phyloP scores from a whole-genome alignment of 2,113 vertebrate genomes.

The Phyllostomus hastatus region DNA sequence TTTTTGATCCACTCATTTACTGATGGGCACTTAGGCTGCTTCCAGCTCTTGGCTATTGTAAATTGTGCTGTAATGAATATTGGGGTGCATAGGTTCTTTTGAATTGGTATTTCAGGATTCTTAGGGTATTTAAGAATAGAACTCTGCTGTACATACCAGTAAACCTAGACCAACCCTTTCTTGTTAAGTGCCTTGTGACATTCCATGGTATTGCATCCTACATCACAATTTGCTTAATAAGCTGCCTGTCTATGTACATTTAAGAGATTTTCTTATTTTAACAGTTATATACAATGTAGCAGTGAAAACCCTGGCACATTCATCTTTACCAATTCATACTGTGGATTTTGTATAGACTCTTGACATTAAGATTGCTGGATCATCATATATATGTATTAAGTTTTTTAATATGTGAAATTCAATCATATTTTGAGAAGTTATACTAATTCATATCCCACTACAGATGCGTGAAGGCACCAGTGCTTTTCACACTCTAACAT shows the following conservation, averaged over 20 bases:
- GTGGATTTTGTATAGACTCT: not conserved
- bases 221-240: not conserved
- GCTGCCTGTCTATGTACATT: not conserved
- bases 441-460: not conserved
- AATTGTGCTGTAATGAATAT: too few relatives aligned
- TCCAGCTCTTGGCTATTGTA: too few relatives aligned
- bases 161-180: not conserved
- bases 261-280: not conserved
- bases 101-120: too few relatives aligned
- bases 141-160: not conserved
- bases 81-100: too few relatives aligned
- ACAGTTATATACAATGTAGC: not conserved
- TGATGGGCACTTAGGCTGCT: too few relatives aligned
- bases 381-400: not conserved
- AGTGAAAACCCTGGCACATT: not conserved
- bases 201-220: not conserved
- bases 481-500: not conserved
- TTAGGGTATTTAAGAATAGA: not conserved
- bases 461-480: not conserved
- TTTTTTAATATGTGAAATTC: not conserved
- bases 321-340: not conserved
- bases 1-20: too few relatives aligned
- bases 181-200: accelerated
- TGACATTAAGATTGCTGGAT: not conserved
- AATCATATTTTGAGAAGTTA: not conserved